A percentile compares a stretch with the other conserved stretches of the same genome.
Evolutionary conservation across 1,140 invertebrate genomes (phyloP).

Genomic region (Panagrolaimus sp.): DNA sequence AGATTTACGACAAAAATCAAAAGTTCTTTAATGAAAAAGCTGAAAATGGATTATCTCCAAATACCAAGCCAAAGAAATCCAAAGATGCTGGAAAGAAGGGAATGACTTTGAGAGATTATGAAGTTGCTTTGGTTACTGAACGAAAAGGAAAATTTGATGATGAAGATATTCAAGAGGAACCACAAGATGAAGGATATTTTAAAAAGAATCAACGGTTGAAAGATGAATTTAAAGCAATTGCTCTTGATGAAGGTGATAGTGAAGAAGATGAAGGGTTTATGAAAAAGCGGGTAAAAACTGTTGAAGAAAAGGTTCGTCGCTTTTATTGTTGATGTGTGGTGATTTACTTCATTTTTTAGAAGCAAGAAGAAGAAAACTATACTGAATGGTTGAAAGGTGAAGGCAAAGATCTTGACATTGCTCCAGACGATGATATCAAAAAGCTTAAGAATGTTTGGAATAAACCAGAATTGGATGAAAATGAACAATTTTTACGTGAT

Average conservation of each 20-base stretch:
- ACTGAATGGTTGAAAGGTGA: constrained; percentile 77
- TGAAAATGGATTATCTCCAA: constrained; percentile 46
- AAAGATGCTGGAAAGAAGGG: constrained; percentile 60
- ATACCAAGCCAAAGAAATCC: constrained; percentile 21
- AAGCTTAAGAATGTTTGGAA: constrained; percentile 78
- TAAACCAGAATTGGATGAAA: constrained; percentile 72
- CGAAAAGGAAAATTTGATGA: constrained; percentile 65
- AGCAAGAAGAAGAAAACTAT: constrained; percentile 71
- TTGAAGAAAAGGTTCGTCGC: constrained; percentile 64
- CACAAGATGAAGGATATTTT: constrained; percentile 62
- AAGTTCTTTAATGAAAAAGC: constrained; percentile 69
- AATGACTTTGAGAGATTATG: constrained; percentile 73
- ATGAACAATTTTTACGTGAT: constrained; percentile 82
- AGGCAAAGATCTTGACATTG: constrained; percentile 63
- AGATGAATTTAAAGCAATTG: constrained; percentile 63
- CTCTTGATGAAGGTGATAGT: constrained; percentile 61
- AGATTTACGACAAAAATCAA: constrained; percentile 74
- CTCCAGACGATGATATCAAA: constrained; percentile 63
- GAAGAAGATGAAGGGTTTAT: constrained; percentile 63
- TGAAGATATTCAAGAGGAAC: constrained; percentile 30
- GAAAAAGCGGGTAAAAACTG: constrained; percentile 66
- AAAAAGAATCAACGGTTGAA: constrained; percentile 71
- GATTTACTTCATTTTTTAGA: constrained; percentile 42
- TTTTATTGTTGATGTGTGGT: constrained; percentile 13
- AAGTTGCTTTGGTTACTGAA: constrained; percentile 72